Conservation (phyloP, 2,888 invertebrate genomes). For the Isoperla grammatica region DNA sequence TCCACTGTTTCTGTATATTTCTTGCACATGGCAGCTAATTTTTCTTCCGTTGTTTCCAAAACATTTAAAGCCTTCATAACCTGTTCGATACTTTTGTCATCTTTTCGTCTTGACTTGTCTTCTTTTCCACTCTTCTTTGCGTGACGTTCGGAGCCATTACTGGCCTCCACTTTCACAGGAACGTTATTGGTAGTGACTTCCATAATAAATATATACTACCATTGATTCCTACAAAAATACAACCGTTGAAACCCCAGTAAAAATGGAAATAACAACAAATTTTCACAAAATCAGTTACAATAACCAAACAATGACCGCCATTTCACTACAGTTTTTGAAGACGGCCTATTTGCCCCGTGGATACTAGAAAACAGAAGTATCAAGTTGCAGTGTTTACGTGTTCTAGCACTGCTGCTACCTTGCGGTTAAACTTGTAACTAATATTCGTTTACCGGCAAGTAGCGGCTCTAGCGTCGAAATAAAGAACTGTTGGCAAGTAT, state of each 20-base stretch:
- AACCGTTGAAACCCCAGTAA: slow-evolving; percentile 19
- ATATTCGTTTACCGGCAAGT: too few species aligned
- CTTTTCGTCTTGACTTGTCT: slow-evolving; percentile 47
- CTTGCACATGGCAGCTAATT: slow-evolving; percentile 61
- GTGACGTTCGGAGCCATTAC: slow-evolving; percentile 22
- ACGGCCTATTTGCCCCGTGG: too few species aligned
- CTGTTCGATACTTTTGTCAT: slow-evolving; percentile 59
- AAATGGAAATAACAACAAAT: not conserved
- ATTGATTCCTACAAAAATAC: not conserved
- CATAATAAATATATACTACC: slow-evolving; percentile 25
- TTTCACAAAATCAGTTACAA: not conserved
- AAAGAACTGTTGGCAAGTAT: too few species aligned
- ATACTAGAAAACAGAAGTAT: too few species aligned
- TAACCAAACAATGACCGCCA: slow-evolving; percentile 24
- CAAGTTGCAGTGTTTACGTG: too few species aligned
- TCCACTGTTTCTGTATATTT: slow-evolving; percentile 73
- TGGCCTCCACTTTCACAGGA: slow-evolving; percentile 24
- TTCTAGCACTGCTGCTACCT: too few species aligned
- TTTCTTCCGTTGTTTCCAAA: slow-evolving; percentile 58
- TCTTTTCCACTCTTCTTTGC: slow-evolving; percentile 36
- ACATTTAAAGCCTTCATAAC: slow-evolving; percentile 57
- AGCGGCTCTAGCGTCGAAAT: too few species aligned
- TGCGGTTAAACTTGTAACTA: too few species aligned
- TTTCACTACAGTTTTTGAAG: not conserved
- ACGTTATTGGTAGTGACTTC: slow-evolving; percentile 35